These are phyloP conservation scores for Gymnodraco acuticeps DNA, from an alignment of 2,797 vertebrate species.

Conservation along the genomic window DNA sequence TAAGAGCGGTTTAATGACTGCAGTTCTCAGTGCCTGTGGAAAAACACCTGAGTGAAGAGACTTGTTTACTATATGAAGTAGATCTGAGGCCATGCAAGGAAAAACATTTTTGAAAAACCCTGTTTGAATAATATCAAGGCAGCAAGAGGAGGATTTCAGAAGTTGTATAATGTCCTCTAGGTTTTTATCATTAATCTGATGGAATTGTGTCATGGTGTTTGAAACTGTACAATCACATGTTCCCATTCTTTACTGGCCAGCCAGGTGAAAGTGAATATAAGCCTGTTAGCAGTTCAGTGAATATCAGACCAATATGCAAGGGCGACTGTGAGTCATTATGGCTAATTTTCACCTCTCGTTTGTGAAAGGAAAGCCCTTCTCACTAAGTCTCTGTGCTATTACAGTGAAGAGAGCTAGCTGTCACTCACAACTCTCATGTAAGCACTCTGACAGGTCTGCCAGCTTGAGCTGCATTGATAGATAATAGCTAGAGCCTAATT, in stretches of 20 bases:
- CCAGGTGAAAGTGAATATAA: slow-evolving; percentile 36
- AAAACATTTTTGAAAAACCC: no score
- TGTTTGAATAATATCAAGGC: no score
- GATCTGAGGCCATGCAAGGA: no score
- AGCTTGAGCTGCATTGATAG: slow-evolving; percentile 36
- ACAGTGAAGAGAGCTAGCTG: slow-evolving; percentile 25
- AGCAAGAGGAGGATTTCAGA: no score
- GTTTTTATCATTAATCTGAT: no score
- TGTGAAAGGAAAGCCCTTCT: slow-evolving; percentile 25
- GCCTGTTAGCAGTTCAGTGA: slow-evolving; percentile 36
- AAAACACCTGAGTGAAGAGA: no score
- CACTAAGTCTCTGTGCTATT: slow-evolving; percentile 16
- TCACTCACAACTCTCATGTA: slow-evolving; percentile 41
- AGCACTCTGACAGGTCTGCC: slow-evolving; percentile 39
- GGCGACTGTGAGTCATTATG: slow-evolving; percentile 43
- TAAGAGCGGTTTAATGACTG: no score
- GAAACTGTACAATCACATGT: slow-evolving; percentile 21
- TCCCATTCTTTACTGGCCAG: slow-evolving; percentile 38
- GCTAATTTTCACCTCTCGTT: slow-evolving; percentile 44
- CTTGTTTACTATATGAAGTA: no score
- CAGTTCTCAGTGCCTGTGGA: no score
- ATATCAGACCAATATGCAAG: slow-evolving; percentile 21
- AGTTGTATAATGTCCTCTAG: no score
- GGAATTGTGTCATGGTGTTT: no score
- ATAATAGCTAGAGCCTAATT: slow-evolving; percentile 58